phyloP scores from a whole-genome alignment of 2,113 vertebrate species.

The Lepisosteus oculatus region DNA sequence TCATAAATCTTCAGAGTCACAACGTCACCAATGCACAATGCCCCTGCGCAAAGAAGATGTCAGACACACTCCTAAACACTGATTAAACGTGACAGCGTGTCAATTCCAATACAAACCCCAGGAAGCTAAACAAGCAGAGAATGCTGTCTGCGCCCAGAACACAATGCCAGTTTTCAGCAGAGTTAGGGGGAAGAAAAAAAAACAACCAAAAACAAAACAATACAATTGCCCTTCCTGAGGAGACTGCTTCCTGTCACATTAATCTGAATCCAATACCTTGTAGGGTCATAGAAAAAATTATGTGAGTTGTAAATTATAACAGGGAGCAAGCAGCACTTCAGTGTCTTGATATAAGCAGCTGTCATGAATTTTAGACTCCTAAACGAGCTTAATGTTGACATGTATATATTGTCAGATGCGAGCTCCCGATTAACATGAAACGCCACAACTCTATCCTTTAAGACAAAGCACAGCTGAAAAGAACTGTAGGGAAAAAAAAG shows the following conservation, averaged over 20 bases:
- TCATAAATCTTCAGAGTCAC: slow-evolving; percentile 23
- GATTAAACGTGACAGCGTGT: slow-evolving; percentile 56
- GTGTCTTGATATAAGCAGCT: background rate
- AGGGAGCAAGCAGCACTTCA: background rate
- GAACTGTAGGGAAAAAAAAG: too few species aligned
- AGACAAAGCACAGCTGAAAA: too few species aligned
- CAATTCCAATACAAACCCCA: slow-evolving; percentile 42
- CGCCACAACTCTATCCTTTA: too few species aligned
- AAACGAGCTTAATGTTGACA: too few species aligned
- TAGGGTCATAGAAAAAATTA: background rate
- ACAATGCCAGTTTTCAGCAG: slow-evolving; percentile 18
- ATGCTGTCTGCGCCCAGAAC: slow-evolving; percentile 21
- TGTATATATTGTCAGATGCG: too few species aligned
- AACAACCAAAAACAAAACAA: background rate
- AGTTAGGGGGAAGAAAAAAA: background rate
- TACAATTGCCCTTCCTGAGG: background rate
- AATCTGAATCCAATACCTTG: slow-evolving; percentile 12
- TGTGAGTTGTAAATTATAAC: background rate
- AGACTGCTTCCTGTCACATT: background rate
- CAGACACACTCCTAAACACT: slow-evolving; percentile 34
- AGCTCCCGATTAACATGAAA: too few species aligned
- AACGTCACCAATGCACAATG: background rate
- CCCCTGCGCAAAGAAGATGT: slow-evolving; percentile 35
- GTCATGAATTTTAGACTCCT: background rate
- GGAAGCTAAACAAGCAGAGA: slow-evolving; percentile 28